phyloP scores from a whole-genome alignment of 2,888 invertebrate genomes.

The Frankliniella fusca region DNA sequence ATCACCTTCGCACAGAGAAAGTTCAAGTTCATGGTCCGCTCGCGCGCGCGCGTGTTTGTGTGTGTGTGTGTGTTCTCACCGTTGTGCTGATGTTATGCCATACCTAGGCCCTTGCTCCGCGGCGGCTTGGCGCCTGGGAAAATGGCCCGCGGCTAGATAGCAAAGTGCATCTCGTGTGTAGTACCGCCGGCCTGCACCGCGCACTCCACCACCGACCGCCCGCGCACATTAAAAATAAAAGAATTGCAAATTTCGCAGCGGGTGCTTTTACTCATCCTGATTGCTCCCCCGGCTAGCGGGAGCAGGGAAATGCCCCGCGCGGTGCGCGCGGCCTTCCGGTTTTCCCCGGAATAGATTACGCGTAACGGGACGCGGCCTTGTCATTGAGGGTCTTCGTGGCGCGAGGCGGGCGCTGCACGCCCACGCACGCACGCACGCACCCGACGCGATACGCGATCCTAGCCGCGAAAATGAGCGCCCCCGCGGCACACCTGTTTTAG shows the following conservation, averaged over 20 bases:
- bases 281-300: not conserved
- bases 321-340: too few species aligned
- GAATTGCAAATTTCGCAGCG: slow-evolving; percentile 18
- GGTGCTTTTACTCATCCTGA: not conserved
- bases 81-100: slow-evolving; percentile 12
- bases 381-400: not conserved
- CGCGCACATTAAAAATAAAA: slow-evolving; percentile 7
- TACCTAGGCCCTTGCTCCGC: not conserved
- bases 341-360: not conserved
- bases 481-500: too few species aligned
- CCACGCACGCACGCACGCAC: too few species aligned
- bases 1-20: slow-evolving; percentile 24
- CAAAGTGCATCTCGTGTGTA: not conserved
- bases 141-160: not conserved
- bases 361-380: not conserved
- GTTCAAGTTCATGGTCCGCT: slow-evolving; percentile 5
- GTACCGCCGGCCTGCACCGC: not conserved
- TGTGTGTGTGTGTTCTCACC: slow-evolving; percentile 9
- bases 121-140: not conserved
- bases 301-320: too few species aligned
- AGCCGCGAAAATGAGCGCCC: too few species aligned
- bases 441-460: too few species aligned
- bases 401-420: too few species aligned
- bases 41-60: not conserved
- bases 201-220: not conserved